Base-by-base conservation (phyloP, 2,888 invertebrate species). In the Eristalinus sepulchralis region DNA sequence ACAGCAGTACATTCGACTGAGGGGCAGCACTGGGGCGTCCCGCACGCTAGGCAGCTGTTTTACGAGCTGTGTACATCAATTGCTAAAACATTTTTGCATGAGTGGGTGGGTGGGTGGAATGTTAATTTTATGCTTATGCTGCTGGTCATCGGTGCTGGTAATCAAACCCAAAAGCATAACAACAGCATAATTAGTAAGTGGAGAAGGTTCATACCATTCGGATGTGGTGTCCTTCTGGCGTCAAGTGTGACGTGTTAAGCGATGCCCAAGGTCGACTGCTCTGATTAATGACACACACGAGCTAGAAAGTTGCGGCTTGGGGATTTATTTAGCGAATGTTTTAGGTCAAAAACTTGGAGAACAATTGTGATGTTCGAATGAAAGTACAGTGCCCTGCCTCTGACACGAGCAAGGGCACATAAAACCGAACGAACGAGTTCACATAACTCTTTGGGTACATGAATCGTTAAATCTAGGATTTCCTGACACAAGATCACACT, bases 1-100 rank as follows among this genome's bases (percentile, higher is more conserved):
- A 22, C 17, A 20, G 20, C 34, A 27, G 57, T 24, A 39, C 27
- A 55, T 22, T 70, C 31, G 64, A 31, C 31, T 39, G n/a, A n/a
- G n/a, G n/a, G n/a, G 39, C 34, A 20, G n/a, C 17, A 17, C 47
- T 6, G 6, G 47, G 47, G 9, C 34, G 10, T 10, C 34, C 8
- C 10, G 34, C 1, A 34, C 34, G 34, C 34, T 39, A 70, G 68
- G 53, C 64, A 59, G 82, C 66, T 63, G 81, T 81, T 73, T 68
- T 64, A 73, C 64, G 85, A 68, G 31, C 55, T 78, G 72, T 63
- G 71, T 63, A 81, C 68, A 82, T 73, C 77, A 72, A 62, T 77
- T 77, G 63, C 9, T 63, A 11, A 22, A 80, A 79, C 34, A 59
- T 80, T 75, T 71, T 66, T 27, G n/a, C 67, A 64, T 63, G 60